Base-by-base conservation (phyloP, 64 coral and sea anemone genomes). In the Actinia tenebrosa region DNA sequence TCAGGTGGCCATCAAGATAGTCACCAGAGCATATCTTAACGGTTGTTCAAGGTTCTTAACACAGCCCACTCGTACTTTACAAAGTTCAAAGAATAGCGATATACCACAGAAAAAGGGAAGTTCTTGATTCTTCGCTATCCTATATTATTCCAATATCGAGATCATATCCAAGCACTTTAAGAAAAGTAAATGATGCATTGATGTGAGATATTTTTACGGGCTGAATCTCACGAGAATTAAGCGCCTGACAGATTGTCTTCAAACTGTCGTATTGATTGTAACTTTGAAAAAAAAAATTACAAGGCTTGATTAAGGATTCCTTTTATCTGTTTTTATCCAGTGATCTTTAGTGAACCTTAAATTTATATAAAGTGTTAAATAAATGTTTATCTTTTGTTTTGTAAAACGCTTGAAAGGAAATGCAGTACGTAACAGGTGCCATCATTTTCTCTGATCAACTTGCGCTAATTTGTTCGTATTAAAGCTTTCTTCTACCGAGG, bases 1-100 rank as follows among this genome's bases (percentile, higher is more conserved):
- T 25, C 69, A 75, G 69, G 69, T 75, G 69, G 69, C 69, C 69
- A 43, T 26, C 69, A 75, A 75, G 26, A 0, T 43, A 75, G 26
- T 75, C 69, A 75, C 27, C 42, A 75, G 69, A 75, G 25, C 69
- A 75, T 75, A 75, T 75, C 69, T 75, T 75, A 72, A 72, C 69
- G 69, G 27, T 30, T 37, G 13, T 75, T 42, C 69, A 75, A 27
- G 5, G 11, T 42, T 25, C 64, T 69, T 69, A 19, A 61, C 13
- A 18, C 11, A 19, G 60, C 18, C 4, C 18, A 4, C 16, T 61
- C 16, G 18, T 61, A 16, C 58, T 58, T 58, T 58, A 58, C 7
- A 13, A 3, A 58, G 5, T 11, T 58, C 13, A 58, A 58, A 58
- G 47, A 58, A 58, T 58, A 58, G 13, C 15, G 2, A 2, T 58